Evolutionary conservation across 2,113 vertebrate species (phyloP).

Genomic region (Orcinus orca): DNA sequence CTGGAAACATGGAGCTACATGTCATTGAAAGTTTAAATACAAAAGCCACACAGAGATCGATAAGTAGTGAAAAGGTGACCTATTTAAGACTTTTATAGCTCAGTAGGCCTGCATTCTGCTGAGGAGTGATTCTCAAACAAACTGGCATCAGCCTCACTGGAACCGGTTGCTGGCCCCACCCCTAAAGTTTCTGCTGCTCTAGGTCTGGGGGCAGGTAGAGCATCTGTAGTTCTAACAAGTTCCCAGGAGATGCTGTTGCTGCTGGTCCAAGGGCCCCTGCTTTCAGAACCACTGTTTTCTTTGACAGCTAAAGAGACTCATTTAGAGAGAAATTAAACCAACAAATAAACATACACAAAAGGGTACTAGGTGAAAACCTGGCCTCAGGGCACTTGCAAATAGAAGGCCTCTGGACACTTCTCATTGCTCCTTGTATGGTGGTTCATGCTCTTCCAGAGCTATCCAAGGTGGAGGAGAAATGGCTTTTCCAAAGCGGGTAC

Average conservation of each 20-base stretch:
- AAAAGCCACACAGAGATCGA: background rate
- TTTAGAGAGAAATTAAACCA: background rate
- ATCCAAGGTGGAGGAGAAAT: background rate
- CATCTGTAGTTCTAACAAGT: background rate
- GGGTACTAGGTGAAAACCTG: background rate
- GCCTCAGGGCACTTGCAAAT: background rate
- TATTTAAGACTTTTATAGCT: background rate
- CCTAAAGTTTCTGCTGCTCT: background rate
- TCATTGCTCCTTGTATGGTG: background rate
- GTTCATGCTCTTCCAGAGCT: background rate
- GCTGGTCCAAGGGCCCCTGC: background rate
- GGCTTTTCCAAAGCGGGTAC: background rate
- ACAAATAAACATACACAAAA: background rate
- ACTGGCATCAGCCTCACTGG: fast-evolving
- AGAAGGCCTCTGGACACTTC: background rate
- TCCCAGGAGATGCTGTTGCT: background rate
- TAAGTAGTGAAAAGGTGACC: conserved; percentile 6
- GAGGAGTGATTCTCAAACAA: background rate
- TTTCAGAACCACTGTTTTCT: background rate
- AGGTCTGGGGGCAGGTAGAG: background rate
- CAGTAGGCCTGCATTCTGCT: background rate
- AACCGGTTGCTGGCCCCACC: background rate
- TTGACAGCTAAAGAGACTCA: background rate
- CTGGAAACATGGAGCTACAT: background rate
- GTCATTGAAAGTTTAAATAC: background rate